A percentile compares a stretch with the other conserved stretches of the same genome.
Conservation (phyloP, 2,113 vertebrate genomes). For the Narcine bancroftii region DNA sequence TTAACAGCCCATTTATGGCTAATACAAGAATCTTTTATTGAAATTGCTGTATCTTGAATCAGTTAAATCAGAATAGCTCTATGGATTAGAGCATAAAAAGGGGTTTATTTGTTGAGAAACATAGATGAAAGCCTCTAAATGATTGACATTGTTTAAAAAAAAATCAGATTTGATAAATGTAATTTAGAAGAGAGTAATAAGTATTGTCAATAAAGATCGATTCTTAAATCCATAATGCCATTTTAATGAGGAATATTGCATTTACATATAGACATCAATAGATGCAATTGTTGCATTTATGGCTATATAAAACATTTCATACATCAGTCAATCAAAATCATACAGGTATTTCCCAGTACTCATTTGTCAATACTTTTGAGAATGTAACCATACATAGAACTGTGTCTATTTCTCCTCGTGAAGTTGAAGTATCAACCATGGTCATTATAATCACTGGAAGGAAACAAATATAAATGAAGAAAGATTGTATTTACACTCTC, state of each 20-base stretch:
- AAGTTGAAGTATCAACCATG: neutral
- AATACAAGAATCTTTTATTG: neutral
- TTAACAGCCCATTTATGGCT: neutral
- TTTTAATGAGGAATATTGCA: neutral
- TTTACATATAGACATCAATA: neutral
- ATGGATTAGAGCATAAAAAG: neutral
- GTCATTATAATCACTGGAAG: neutral
- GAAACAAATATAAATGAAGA: neutral
- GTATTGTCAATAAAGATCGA: neutral
- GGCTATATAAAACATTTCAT: neutral
- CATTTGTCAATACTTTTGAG: neutral
- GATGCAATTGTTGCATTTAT: neutral
- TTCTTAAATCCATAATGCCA: constrained; percentile 1
- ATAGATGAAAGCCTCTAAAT: neutral
- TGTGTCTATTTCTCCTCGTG: neutral
- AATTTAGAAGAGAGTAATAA: neutral
- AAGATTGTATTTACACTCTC: neutral
- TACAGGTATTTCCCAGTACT: neutral
- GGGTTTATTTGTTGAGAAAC: neutral
- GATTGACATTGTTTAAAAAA: neutral
- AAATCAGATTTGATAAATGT: constrained; percentile 11
- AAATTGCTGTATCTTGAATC: neutral
- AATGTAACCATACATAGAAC: neutral
- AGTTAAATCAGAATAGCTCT: neutral
- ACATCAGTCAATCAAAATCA: neutral